Percentiles rank a stretch among this genome's conserved stretches.
Evolutionary conservation across 2,797 vertebrate genomes (phyloP).

Genomic region (Tokudaia muenninki): DNA sequence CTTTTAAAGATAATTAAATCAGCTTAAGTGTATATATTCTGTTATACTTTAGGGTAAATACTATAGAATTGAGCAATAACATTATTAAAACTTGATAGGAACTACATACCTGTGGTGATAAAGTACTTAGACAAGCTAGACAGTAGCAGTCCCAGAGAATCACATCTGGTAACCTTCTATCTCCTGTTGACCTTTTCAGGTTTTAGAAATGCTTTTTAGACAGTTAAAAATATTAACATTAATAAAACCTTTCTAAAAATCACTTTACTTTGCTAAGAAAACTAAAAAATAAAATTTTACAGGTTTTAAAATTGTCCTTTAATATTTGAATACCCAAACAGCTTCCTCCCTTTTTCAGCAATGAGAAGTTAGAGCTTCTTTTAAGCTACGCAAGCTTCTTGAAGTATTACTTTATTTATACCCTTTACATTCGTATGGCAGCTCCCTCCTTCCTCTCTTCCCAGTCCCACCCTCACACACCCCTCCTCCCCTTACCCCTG

Average conservation of each 20-base stretch:
- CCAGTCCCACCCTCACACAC: neutral
- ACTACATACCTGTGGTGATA: neutral
- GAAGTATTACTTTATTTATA: neutral
- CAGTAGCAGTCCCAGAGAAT: neutral
- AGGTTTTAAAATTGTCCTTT: neutral
- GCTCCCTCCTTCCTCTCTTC: neutral
- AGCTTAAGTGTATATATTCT: slow-evolving; percentile 3
- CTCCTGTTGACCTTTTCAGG: neutral
- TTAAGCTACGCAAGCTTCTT: neutral
- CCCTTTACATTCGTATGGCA: neutral
- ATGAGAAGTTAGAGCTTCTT: neutral
- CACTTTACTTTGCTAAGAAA: neutral
- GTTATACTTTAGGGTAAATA: slow-evolving; percentile 20
- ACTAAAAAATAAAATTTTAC: slow-evolving; percentile 48
- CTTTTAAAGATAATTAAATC: slow-evolving; percentile 33
- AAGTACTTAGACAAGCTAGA: neutral
- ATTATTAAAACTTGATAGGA: slow-evolving; percentile 4
- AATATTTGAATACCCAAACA: neutral
- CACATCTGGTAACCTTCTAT: neutral
- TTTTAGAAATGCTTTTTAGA: neutral
- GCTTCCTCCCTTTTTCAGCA: neutral
- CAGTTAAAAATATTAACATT: neutral
- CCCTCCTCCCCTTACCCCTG: too few relatives aligned
- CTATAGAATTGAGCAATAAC: slow-evolving; percentile 25
- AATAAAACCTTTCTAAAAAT: slow-evolving; percentile 37